phyloP scores from a whole-genome alignment of 1,140 invertebrate genomes.

The Armadillidium nasatum region DNA sequence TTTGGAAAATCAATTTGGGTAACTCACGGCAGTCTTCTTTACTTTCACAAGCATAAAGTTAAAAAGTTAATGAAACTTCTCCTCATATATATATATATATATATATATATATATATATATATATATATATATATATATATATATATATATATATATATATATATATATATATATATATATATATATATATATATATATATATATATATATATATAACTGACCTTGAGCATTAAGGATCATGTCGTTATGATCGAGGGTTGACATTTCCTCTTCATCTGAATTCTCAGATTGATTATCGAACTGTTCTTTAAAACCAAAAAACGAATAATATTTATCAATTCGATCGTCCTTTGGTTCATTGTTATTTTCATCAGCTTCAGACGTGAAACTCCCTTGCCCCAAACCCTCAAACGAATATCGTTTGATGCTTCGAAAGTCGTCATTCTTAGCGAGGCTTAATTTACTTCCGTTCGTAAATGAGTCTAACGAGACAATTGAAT shows the following conservation, averaged over 20 bases:
- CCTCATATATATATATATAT: too few species aligned
- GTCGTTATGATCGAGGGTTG: neutral
- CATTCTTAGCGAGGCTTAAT: neutral
- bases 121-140: neutral
- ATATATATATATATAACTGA: neutral
- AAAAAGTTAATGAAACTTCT: too few species aligned
- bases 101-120: neutral
- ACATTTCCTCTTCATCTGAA: neutral
- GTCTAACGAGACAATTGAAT: too few species aligned
- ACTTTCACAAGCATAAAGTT: too few species aligned
- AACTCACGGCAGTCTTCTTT: too few species aligned
- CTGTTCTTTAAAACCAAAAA: neutral
- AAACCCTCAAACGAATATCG: neutral
- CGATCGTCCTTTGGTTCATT: neutral
- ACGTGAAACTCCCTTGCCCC: too few species aligned
- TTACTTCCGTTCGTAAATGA: too few species aligned
- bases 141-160: neutral
- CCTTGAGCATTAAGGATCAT: neutral
- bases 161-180: neutral
- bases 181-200: conserved; percentile 8
- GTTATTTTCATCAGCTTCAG: neutral
- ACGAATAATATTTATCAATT: neutral
- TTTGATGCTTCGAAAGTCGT: neutral
- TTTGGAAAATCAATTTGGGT: too few species aligned
- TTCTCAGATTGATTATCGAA: neutral